Evolutionary conservation across 2,113 vertebrate species (phyloP), one percentile per base, ranked within the genome.

Genomic region (Chaenogobius annularis): DNA sequence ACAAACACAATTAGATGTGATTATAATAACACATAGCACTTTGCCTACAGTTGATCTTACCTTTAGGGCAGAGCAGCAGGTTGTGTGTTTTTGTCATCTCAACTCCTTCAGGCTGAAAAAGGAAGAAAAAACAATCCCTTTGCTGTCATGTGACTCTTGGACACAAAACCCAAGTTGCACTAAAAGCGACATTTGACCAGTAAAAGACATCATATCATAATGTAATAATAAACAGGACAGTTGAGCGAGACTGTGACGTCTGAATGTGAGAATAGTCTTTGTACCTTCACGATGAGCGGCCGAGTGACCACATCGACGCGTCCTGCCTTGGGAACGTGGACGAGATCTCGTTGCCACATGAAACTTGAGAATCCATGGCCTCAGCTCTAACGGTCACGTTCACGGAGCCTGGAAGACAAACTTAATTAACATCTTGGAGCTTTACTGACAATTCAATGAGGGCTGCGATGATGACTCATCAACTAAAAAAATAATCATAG

Each of bases 271-370:
- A 31, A 11, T n/a, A 5, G 37, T 67, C 20, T 8, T 35, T 7
- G 37, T 52, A 95, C 95, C 94, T 95, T 92, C 44, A 96, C 94
- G 37, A 95, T 87, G 52, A 96, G 89, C n/a, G 89, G 66, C 5
- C 82, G 89, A 64, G 92, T 94, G 66, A 96, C 93, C 0, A 81
- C 83, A 26, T 96, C 95, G 6, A 93, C 91, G 40, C 81, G 86
- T 10, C 95, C 95, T 78, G 91, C 93, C 12, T 93, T 87, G n/a
- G 93, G 94, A 0, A 90, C 86, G 14, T 69, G 88, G 67, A 94
- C 92, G 0, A n/a, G n/a, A 94, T 55, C 74, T 94, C 92, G 66
- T 89, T 93, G 56, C 83, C 80, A 87, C 95, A 96, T 0, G 70
- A 55, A 15, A 70, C 12, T 0, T 85, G 17, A 1, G 94, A 93